Conservation (phyloP, 2,888 invertebrate genomes). For the Diplazon laetatorius region DNA sequence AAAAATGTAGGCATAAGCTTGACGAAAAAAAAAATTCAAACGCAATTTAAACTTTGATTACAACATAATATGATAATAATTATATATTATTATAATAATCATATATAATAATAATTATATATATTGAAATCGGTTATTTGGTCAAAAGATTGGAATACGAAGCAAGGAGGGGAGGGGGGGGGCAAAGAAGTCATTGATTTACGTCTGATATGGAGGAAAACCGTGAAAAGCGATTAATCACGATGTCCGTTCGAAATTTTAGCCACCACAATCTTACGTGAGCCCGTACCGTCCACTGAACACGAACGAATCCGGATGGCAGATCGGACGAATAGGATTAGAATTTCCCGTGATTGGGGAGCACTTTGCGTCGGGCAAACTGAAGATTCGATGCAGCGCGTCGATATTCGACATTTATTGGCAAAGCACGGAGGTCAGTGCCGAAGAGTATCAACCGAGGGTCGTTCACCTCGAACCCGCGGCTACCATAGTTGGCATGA, state of each 20-base stretch:
- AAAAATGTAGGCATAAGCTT: too few relatives aligned
- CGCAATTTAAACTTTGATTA: too few relatives aligned
- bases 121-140: too few relatives aligned
- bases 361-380: constrained; percentile 84
- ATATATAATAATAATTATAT: too few relatives aligned
- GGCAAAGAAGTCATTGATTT: neutral
- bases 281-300: constrained; percentile 75
- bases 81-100: too few relatives aligned
- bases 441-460: constrained; percentile 84
- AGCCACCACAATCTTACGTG: constrained; percentile 75
- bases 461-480: constrained; percentile 75
- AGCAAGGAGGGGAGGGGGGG: too few relatives aligned
- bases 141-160: too few relatives aligned
- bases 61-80: too few relatives aligned
- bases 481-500: constrained; percentile 79
- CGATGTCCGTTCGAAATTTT: constrained; percentile 30
- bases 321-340: constrained; percentile 83
- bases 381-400: constrained; percentile 87
- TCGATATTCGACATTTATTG: constrained; percentile 87
- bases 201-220: neutral
- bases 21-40: too few relatives aligned
- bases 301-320: constrained; percentile 81
- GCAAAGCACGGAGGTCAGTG: constrained; percentile 87
- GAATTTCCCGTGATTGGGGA: constrained; percentile 84
- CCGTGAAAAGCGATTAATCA: neutral